phyloP scores from a whole-genome alignment of 2,797 vertebrate species.

The Sebastes melanostomus region DNA sequence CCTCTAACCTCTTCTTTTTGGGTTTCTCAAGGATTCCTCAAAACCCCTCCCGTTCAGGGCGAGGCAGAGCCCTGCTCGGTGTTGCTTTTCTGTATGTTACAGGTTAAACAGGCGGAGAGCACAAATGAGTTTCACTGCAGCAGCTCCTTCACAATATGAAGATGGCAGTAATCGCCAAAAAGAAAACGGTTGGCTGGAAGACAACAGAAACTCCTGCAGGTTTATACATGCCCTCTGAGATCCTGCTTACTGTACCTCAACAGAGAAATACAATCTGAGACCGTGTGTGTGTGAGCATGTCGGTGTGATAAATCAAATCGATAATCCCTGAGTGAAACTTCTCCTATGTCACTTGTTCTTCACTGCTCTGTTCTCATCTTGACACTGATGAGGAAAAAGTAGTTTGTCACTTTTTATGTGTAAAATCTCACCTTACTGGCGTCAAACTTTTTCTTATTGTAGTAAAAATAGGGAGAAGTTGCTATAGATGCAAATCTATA shows the following conservation, averaged over 20 bases:
- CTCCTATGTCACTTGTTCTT: constrained; percentile 6
- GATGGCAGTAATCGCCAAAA: constrained; percentile 41
- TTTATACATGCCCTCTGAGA: constrained; percentile 74
- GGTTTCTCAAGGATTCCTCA: not conserved
- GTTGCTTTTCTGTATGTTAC: not conserved
- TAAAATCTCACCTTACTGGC: not conserved
- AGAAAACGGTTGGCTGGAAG: constrained; percentile 71
- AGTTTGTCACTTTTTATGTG: not conserved
- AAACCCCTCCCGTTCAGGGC: not conserved
- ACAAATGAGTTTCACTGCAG: constrained; percentile 38
- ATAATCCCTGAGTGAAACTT: constrained; percentile 15
- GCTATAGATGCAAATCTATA: not conserved
- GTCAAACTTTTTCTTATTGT: not conserved
- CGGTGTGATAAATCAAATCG: constrained; percentile 21
- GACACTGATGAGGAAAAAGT: not conserved
- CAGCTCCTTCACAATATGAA: constrained; percentile 28
- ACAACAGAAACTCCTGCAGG: constrained; percentile 86
- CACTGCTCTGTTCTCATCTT: not conserved
- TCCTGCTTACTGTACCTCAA: constrained; percentile 43
- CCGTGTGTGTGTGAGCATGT: not conserved
- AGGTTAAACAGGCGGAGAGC: constrained; percentile 22
- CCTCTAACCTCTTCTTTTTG: not conserved
- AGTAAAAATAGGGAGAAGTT: not conserved
- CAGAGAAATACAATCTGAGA: constrained; percentile 36
- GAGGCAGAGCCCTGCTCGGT: not conserved